Evolutionary conservation across 2,113 vertebrate species (phyloP), one percentile per base, ranked within the genome.

Genomic region (Lepisosteus osseus): DNA sequence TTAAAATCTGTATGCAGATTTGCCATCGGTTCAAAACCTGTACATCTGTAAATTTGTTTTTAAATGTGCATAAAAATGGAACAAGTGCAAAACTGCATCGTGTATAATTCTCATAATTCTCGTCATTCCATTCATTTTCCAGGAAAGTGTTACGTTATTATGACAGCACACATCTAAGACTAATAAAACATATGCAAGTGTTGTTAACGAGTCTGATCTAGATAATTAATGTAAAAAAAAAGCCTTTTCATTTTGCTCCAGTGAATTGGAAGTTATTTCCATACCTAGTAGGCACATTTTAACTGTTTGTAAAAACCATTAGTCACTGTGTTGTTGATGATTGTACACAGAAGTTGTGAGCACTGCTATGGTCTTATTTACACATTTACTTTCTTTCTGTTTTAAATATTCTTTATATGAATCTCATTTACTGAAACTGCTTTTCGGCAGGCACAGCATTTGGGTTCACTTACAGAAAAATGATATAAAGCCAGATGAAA

Each of bases 381-480:
- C 87, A 80, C 85, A 80, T 90, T 76, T 85, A 88, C 88, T 84
- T 87, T 88, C 89, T 80, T 83, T 78, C 82, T 85, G 82, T 86
- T 83, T 82, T 81, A 89, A 87, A 89, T 87, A 87, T 86, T 89
- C 78, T 65, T 87, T 86, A 85, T 85, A 86, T 87, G 83, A 84
- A 83, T 88, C 82, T 78, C 84, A 87, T 84, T 89, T 90, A 90
- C 86, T 88, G 86, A 88, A 90, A 90, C 79, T 74, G 77, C 75
- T 71, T 77, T 76, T 76, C 84, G 80, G 80, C 78, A 80, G 86
- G 82, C 82, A 79, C 83, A 86, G 84, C 90, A 90, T 90, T 90
- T 92, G 90, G 90, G 85, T 90, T 85, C 89, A 91, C 90, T 91
- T 91, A 90, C 83, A 85, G 82, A 81, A 77, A 77, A 87, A 89